Conservation (phyloP, 2,797 vertebrate genomes). For the Sebastes umbrosus region DNA sequence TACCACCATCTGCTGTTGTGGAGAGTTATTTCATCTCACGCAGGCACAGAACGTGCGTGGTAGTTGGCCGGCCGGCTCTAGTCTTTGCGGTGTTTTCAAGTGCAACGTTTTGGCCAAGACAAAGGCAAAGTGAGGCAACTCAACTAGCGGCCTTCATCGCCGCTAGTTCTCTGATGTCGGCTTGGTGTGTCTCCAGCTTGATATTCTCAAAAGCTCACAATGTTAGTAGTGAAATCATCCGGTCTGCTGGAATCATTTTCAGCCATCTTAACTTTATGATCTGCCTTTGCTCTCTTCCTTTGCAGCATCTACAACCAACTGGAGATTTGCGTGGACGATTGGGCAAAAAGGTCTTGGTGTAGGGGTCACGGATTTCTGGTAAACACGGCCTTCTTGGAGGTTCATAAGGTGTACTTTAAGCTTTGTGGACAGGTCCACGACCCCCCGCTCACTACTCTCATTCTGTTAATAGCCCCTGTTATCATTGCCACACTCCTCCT, state of each 20-base stretch:
- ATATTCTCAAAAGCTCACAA: neutral
- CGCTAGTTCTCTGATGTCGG: no score
- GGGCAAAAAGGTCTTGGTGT: neutral
- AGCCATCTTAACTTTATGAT: neutral
- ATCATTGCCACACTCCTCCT: conserved; percentile 62
- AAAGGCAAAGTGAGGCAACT: no score
- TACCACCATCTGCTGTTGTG: no score
- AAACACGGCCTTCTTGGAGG: conserved; percentile 65
- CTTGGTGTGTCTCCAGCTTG: no score
- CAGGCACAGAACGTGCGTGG: no score
- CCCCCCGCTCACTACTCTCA: conserved; percentile 54
- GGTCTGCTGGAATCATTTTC: neutral
- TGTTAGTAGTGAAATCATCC: neutral
- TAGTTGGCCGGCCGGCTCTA: no score
- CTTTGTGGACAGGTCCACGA: conserved; percentile 61
- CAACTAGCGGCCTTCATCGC: no score
- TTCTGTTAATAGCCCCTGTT: conserved; percentile 63
- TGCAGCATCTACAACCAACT: conserved; percentile 71
- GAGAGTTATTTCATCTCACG: no score
- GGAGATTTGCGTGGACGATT: conserved; percentile 53
- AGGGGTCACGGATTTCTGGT: neutral
- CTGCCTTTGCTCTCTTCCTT: neutral
- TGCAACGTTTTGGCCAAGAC: no score
- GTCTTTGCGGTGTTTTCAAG: no score
- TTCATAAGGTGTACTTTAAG: conserved; percentile 73